Percentiles rank a stretch among this genome's conserved stretches.
These are phyloP conservation scores for Porites lobata DNA, from an alignment of 92 coral and sea anemone genomes.

Conservation along the genomic window DNA sequence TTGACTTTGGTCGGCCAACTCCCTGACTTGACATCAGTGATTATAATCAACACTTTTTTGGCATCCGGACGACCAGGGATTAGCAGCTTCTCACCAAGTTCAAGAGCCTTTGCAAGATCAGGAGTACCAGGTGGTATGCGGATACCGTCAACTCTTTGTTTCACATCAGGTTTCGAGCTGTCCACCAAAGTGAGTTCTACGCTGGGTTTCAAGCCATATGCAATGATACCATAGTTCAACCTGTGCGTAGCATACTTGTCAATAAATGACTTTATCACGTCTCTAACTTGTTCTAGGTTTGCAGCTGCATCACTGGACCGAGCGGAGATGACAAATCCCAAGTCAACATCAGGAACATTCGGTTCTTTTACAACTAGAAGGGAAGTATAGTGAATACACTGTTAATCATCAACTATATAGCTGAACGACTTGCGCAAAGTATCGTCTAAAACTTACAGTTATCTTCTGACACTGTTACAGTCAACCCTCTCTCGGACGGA, in stretches of 20 bases:
- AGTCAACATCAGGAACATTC: slow-evolving; percentile 70
- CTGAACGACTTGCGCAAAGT: not conserved
- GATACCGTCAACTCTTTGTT: slow-evolving; percentile 24
- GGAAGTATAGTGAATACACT: not conserved
- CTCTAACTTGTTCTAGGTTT: slow-evolving; percentile 60
- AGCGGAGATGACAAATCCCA: slow-evolving; percentile 83
- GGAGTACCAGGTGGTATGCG: slow-evolving; percentile 50
- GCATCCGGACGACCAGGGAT: slow-evolving; percentile 76
- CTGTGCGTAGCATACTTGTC: slow-evolving; percentile 73
- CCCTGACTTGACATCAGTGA: slow-evolving; percentile 82
- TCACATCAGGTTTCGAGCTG: slow-evolving; percentile 52
- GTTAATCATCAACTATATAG: not conserved
- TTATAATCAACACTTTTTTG: slow-evolving; percentile 84
- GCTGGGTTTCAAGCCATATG: slow-evolving; percentile 69
- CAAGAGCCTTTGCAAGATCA: slow-evolving; percentile 59
- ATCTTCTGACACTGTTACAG: too few relatives aligned
- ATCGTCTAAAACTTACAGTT: too few relatives aligned
- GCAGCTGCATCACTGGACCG: slow-evolving; percentile 59
- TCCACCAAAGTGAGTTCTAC: slow-evolving; percentile 47
- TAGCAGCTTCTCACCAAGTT: slow-evolving; percentile 22
- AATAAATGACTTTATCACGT: slow-evolving; percentile 68
- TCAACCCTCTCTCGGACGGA: too few relatives aligned
- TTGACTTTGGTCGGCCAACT: slow-evolving; percentile 68
- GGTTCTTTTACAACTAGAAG: slow-evolving; percentile 36
- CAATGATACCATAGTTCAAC: slow-evolving; percentile 73